Percentiles rank a stretch among this genome's conserved stretches.
Conservation (phyloP, 2,797 vertebrate genomes). For the Molossus molossus region DNA sequence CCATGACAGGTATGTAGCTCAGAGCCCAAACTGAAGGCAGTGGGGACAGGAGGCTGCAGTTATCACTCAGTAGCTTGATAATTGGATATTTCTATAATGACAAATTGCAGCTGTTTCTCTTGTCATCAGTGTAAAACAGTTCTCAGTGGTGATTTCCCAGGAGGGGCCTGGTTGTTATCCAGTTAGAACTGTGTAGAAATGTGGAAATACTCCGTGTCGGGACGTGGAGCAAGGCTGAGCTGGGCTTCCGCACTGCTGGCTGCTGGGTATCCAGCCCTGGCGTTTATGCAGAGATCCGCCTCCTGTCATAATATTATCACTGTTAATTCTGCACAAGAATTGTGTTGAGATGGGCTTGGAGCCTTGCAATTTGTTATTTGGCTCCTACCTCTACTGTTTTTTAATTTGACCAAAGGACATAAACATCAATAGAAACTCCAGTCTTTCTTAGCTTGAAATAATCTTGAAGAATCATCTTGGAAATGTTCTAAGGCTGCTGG, state of each 20-base stretch:
- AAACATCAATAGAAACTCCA: background rate
- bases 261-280: background rate
- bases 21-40: constrained; percentile 17
- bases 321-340: constrained; percentile 42
- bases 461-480: constrained; percentile 13
- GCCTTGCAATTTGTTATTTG: constrained; percentile 56
- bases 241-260: background rate
- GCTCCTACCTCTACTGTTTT: constrained; percentile 48
- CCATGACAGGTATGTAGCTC: constrained; percentile 22
- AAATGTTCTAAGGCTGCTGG: background rate
- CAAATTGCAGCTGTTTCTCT: constrained; percentile 74
- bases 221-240: background rate
- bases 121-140: constrained; percentile 69
- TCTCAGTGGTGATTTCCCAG: constrained; percentile 49
- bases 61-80: constrained; percentile 68
- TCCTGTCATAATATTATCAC: constrained; percentile 56
- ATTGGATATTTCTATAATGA: constrained; percentile 77
- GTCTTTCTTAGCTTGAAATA: constrained; percentile 49
- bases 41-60: background rate
- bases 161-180: constrained; percentile 52
- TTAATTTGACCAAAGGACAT: constrained; percentile 64
- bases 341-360: constrained; percentile 46
- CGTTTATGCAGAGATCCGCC: background rate
- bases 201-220: constrained; percentile 6
- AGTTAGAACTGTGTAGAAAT: constrained; percentile 72